These are phyloP conservation scores for Zosterops borbonicus DNA, from an alignment of 2,113 vertebrate species.

Conservation along the genomic window DNA sequence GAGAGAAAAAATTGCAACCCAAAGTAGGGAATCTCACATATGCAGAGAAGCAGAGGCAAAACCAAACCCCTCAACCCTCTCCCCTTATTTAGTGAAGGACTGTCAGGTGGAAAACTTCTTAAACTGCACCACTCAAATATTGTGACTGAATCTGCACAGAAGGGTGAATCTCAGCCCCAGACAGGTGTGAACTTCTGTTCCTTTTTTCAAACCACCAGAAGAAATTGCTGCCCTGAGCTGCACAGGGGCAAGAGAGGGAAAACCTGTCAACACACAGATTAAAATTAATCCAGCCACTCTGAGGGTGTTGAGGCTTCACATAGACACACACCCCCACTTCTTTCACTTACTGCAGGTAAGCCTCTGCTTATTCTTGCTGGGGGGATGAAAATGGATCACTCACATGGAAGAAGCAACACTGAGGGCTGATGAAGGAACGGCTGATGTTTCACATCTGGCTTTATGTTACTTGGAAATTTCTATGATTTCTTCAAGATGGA, in stretches of 20 bases:
- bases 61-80: neutral
- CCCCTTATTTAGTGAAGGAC: neutral
- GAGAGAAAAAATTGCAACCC: neutral
- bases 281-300: neutral
- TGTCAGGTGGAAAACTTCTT: neutral
- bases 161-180: neutral
- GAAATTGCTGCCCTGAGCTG: neutral
- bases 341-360: neutral
- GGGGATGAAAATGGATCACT: neutral
- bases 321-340: neutral
- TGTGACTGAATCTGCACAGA: neutral
- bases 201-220: neutral
- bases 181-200: neutral
- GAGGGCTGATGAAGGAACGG: neutral
- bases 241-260: neutral
- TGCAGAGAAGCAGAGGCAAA: neutral
- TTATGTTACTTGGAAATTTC: neutral
- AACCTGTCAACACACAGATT: neutral
- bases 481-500: neutral
- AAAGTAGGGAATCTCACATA: neutral
- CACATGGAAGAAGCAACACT: rapidly evolving
- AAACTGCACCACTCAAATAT: neutral
- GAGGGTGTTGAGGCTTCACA: neutral
- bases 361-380: neutral
- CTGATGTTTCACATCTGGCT: neutral